phyloP scores from a whole-genome alignment of 2,797 vertebrate genomes.

The Sternotherus odoratus region DNA sequence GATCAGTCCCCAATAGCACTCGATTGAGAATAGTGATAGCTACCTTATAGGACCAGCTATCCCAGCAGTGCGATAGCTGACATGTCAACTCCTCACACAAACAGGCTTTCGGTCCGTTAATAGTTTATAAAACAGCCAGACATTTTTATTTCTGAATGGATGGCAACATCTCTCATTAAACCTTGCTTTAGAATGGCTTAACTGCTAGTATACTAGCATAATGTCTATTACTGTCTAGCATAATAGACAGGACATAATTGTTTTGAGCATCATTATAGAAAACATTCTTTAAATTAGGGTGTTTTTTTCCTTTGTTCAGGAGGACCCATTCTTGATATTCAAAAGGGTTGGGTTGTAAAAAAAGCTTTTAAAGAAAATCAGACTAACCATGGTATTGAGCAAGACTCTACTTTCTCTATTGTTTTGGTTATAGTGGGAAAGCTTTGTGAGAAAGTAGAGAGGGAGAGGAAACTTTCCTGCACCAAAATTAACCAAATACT shows the following conservation, averaged over 20 bases:
- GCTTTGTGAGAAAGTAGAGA: not conserved
- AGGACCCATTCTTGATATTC: not conserved
- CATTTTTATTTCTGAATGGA: not conserved
- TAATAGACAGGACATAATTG: not conserved
- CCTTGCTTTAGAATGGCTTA: not conserved
- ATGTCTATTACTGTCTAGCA: not conserved
- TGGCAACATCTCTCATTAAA: not conserved
- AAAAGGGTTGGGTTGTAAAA: not conserved
- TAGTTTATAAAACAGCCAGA: not conserved
- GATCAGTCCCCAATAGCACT: not conserved
- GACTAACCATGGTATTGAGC: constrained; percentile 1
- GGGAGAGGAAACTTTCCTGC: not conserved
- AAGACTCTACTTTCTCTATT: not conserved
- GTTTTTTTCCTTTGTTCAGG: not conserved
- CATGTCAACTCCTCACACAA: not conserved
- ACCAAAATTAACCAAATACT: not conserved
- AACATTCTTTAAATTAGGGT: not conserved
- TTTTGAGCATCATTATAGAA: not conserved
- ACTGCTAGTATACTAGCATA: not conserved
- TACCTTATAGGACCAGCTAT: not conserved
- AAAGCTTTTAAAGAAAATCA: not conserved
- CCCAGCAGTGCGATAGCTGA: rapidly evolving
- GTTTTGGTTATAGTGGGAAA: too few species aligned
- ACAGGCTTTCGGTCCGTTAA: not conserved
- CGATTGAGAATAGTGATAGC: not conserved